phyloP scores from a whole-genome alignment of 2,888 invertebrate genomes.

The Escarpia spicata region DNA sequence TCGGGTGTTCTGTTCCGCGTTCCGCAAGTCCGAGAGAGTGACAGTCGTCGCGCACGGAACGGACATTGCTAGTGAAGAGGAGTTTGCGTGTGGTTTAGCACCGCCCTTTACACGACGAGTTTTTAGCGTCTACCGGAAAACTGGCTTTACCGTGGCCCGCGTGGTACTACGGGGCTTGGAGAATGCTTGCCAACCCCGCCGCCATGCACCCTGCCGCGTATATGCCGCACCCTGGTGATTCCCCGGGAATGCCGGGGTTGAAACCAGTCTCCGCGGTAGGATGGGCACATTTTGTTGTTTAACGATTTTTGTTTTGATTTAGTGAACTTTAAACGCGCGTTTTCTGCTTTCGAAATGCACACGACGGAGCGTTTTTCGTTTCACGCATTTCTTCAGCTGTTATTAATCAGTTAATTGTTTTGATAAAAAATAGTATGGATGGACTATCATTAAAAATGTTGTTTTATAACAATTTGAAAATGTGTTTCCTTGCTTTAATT shows the following conservation, averaged over 20 bases:
- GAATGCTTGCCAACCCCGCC: constrained; percentile 41
- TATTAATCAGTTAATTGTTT: background rate
- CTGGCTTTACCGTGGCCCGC: constrained; percentile 44
- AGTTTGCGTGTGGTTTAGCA: constrained; percentile 3
- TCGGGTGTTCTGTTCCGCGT: constrained; percentile 16
- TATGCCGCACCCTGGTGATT: constrained; percentile 13
- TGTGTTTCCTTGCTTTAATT: background rate
- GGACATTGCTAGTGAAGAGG: background rate
- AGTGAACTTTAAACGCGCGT: background rate
- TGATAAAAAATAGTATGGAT: background rate
- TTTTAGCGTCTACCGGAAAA: constrained; percentile 16
- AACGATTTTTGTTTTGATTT: background rate
- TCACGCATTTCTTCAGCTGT: background rate
- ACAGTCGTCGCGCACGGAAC: background rate
- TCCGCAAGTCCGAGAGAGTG: background rate
- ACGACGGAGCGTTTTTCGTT: background rate
- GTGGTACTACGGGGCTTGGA: constrained; percentile 44
- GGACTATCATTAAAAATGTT: background rate
- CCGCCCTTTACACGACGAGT: constrained; percentile 6
- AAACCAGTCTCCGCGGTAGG: constrained; percentile 11
- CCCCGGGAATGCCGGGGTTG: background rate
- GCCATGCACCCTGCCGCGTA: constrained; percentile 68
- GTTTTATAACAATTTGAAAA: background rate
- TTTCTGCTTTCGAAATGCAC: background rate
- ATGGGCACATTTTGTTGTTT: background rate